phyloP scores from a whole-genome alignment of 2,113 vertebrate species.

The Onychorhynchus coronatus region DNA sequence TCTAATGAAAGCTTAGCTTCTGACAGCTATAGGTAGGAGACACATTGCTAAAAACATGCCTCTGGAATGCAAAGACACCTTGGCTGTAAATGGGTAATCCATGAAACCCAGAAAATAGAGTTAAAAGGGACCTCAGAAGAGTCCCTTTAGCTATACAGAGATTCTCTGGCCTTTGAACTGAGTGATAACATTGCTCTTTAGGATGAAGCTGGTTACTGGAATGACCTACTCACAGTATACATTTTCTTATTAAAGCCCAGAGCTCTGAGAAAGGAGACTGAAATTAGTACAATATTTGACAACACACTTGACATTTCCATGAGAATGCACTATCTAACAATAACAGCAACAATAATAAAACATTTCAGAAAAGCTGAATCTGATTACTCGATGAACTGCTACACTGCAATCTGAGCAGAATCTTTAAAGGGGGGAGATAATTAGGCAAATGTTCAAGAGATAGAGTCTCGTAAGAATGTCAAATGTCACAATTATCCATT shows the following conservation, averaged over 20 bases:
- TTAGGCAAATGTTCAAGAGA: conserved; percentile 23
- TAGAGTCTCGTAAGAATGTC: background rate
- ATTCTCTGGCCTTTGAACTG: background rate
- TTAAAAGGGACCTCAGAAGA: background rate
- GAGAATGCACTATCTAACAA: background rate
- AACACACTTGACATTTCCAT: conserved; percentile 42
- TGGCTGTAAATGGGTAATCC: background rate
- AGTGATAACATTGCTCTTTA: background rate
- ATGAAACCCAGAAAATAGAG: background rate
- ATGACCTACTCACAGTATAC: background rate
- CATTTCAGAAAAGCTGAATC: background rate
- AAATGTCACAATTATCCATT: conserved; percentile 40
- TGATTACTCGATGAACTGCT: background rate
- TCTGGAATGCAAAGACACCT: background rate
- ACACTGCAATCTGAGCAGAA: background rate
- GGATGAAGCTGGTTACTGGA: background rate
- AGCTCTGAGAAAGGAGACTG: background rate
- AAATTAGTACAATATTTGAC: conserved; percentile 32
- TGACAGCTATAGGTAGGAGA: background rate
- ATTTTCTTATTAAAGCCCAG: background rate
- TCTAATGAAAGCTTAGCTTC: background rate
- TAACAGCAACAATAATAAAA: background rate
- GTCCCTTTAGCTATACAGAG: background rate
- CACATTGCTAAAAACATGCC: background rate
- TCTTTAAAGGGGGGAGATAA: background rate